These are phyloP conservation scores for Procambarus clarkii DNA, from an alignment of 1,140 invertebrate genomes.

Conservation along the genomic window DNA sequence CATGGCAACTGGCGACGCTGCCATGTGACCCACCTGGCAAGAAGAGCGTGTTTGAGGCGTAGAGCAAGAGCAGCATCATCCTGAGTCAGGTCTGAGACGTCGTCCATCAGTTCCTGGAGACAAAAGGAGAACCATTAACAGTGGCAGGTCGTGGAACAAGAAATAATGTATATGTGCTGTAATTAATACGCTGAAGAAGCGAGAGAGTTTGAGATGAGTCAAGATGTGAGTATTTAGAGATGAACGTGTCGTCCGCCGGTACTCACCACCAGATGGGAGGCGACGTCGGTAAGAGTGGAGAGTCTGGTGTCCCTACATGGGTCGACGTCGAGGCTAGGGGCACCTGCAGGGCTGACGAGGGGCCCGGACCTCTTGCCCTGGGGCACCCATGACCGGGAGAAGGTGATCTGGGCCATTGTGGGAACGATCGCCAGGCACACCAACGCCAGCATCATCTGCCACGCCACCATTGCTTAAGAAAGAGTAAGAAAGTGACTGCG, in stretches of 20 bases:
- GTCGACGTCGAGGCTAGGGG: neutral
- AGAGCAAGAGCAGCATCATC: neutral
- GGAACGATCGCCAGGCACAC: neutral
- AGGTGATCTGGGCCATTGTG: conserved; percentile 20
- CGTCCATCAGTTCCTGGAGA: neutral
- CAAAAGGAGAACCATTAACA: neutral
- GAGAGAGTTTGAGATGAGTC: neutral
- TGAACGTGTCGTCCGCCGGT: neutral
- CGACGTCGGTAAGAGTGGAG: neutral
- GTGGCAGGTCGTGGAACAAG: neutral
- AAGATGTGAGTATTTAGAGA: neutral
- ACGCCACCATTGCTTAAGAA: neutral
- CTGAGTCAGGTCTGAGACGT: neutral
- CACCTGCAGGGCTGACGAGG: neutral
- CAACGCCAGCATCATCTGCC: neutral
- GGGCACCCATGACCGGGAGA: conserved; percentile 21
- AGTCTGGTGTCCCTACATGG: neutral
- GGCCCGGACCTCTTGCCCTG: conserved; percentile 3
- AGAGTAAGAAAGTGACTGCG: too few species aligned
- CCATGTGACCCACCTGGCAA: neutral
- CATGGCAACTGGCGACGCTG: neutral
- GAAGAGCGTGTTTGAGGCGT: neutral
- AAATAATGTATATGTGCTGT: neutral
- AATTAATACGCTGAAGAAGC: too few species aligned
- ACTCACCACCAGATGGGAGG: neutral